Conservation (phyloP, 1,140 invertebrate genomes). For the Nasonia giraulti region DNA sequence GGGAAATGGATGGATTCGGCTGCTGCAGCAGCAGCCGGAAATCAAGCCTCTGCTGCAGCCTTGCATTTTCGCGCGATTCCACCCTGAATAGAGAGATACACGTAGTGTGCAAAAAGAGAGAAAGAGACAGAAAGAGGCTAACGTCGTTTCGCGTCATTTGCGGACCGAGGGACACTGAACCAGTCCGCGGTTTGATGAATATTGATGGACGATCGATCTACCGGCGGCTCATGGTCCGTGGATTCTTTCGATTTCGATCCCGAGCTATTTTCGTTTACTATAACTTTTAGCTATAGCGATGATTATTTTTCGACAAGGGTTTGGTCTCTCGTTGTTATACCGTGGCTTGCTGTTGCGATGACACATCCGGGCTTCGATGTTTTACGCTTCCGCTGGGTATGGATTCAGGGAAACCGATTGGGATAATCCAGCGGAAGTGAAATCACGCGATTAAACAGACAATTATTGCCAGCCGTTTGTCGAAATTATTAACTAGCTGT, state of each 20-base stretch:
- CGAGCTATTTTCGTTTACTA: not conserved
- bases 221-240: not conserved
- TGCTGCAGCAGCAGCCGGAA: slow-evolving; percentile 42
- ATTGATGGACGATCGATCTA: slow-evolving; percentile 31
- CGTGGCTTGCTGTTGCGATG: too few relatives aligned
- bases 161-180: not conserved
- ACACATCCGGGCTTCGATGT: too few relatives aligned
- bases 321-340: not conserved
- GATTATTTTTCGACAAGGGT: not conserved
- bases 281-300: not conserved
- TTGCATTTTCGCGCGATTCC: slow-evolving; percentile 27
- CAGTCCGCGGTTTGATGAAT: slow-evolving; percentile 14
- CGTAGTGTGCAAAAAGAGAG: not conserved
- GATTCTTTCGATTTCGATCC: not conserved
- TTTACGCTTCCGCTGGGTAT: too few relatives aligned
- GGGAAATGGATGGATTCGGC: slow-evolving; percentile 55
- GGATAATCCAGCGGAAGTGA: too few relatives aligned
- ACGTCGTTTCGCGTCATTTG: slow-evolving; percentile 27
- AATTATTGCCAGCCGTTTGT: too few relatives aligned
- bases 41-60: slow-evolving; percentile 37
- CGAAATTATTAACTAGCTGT: too few relatives aligned
- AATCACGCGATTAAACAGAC: too few relatives aligned
- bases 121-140: slow-evolving; percentile 1
- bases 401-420: too few relatives aligned
- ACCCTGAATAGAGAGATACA: not conserved